Percentiles rank a stretch among this genome's conserved stretches.
These are phyloP conservation scores for Carcina quercana DNA, from an alignment of 2,888 invertebrate species.

Conservation along the genomic window DNA sequence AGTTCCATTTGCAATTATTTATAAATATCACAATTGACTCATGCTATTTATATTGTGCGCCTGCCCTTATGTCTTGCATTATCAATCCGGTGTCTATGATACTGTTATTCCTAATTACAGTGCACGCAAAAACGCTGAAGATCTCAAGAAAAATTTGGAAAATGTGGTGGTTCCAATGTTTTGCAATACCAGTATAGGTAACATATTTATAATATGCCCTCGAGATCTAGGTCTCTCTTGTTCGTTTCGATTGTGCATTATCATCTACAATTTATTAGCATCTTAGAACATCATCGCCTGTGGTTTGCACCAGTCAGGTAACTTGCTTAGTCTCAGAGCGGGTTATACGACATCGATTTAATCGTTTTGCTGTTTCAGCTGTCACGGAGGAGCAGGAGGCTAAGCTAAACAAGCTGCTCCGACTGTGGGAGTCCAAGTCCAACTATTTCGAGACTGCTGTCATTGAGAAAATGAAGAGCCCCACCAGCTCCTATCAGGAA, in stretches of 20 bases:
- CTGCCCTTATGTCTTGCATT: constrained; percentile 32
- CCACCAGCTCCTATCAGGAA: constrained; percentile 89
- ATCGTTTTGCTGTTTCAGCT: constrained; percentile 73
- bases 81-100: constrained; percentile 67
- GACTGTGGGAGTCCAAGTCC: constrained; percentile 97
- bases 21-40: constrained; percentile 1
- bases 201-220: constrained; percentile 73
- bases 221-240: constrained; percentile 65
- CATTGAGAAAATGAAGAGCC: constrained; percentile 90
- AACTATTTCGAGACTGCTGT: constrained; percentile 89
- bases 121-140: constrained; percentile 95
- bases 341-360: constrained; percentile 55
- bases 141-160: constrained; percentile 94
- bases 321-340: constrained; percentile 52
- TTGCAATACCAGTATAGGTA: constrained; percentile 91
- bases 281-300: constrained; percentile 55
- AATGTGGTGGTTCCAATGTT: constrained; percentile 98
- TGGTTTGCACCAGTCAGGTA: constrained; percentile 64
- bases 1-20: no score
- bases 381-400: constrained; percentile 91
- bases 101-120: constrained; percentile 80
- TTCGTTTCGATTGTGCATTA: constrained; percentile 57
- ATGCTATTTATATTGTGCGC: constrained; percentile 18
- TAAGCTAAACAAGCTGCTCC: constrained; percentile 94
- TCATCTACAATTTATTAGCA: constrained; percentile 55